phyloP scores from a whole-genome alignment of 2,797 vertebrate genomes.

The Tragelaphus eurycerus region DNA sequence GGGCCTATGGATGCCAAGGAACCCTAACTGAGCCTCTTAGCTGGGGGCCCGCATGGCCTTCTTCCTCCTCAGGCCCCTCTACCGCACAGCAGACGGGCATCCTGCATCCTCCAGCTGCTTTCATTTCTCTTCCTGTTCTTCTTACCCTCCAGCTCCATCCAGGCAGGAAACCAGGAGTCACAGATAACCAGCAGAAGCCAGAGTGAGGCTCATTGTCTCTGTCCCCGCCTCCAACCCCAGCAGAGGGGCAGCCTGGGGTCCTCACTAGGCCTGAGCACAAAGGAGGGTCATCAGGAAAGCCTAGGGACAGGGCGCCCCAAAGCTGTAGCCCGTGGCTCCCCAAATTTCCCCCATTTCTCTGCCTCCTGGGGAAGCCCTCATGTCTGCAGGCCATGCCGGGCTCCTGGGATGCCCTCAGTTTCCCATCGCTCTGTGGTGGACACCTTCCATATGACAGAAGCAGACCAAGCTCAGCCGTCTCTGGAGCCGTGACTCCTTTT shows the following conservation, averaged over 20 bases:
- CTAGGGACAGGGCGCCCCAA: background rate
- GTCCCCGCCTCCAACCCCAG: background rate
- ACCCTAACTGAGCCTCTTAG: background rate
- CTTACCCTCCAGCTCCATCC: constrained; percentile 39
- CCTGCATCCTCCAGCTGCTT: constrained; percentile 76
- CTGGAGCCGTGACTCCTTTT: too few relatives aligned
- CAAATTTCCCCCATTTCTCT: background rate
- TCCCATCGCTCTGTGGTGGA: background rate
- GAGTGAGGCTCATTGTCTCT: background rate
- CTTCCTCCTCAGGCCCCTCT: constrained; percentile 1
- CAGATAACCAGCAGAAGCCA: background rate
- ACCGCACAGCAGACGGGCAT: constrained; percentile 77
- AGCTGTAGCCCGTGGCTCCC: background rate
- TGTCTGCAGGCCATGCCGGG: background rate
- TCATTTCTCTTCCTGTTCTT: background rate
- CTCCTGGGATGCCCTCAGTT: background rate
- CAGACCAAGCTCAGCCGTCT: background rate
- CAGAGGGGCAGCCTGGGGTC: background rate
- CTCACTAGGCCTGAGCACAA: background rate
- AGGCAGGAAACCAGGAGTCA: background rate
- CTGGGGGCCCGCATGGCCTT: background rate
- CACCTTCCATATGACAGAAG: background rate
- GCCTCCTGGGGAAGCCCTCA: background rate
- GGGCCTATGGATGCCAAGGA: background rate
- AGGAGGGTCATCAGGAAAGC: background rate